Conservation (phyloP, 2,888 invertebrate species). For the Cosmia pyralina region DNA sequence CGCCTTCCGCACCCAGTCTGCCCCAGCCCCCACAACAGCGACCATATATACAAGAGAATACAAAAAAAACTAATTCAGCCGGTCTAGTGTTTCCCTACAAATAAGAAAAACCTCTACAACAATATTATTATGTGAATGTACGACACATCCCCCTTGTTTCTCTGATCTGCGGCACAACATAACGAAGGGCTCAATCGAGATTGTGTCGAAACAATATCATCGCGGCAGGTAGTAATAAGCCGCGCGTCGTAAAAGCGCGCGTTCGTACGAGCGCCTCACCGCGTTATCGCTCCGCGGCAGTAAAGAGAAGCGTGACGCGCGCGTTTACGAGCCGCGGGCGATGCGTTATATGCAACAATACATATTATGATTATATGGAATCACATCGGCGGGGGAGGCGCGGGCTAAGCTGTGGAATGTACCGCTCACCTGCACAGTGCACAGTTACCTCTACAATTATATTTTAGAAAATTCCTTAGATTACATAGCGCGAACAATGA, state of each 20-base stretch:
- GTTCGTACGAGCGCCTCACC: constrained; percentile 20
- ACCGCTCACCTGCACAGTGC: not conserved
- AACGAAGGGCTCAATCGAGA: constrained; percentile 54
- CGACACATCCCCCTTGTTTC: constrained; percentile 14
- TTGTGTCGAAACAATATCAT: constrained; percentile 56
- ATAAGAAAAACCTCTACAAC: not conserved
- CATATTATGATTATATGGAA: constrained; percentile 42
- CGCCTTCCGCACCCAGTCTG: too few species aligned
- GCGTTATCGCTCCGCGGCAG: constrained; percentile 47
- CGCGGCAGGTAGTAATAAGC: constrained; percentile 44
- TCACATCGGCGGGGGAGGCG: not conserved
- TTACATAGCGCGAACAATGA: too few species aligned
- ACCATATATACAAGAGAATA: too few species aligned
- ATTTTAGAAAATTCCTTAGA: not conserved
- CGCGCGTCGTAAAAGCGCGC: constrained; percentile 51
- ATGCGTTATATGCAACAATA: constrained; percentile 36
- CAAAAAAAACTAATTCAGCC: too few species aligned
- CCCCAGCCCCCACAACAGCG: too few species aligned
- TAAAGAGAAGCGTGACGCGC: constrained; percentile 37
- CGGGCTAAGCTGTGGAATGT: not conserved
- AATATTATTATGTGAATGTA: constrained; percentile 3
- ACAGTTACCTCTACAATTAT: too few species aligned
- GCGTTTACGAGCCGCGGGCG: constrained; percentile 49
- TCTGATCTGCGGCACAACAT: constrained; percentile 27
- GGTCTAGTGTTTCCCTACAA: not conserved